phyloP scores from a whole-genome alignment of 2,888 invertebrate genomes.

The Chrysolina oricalcia region DNA sequence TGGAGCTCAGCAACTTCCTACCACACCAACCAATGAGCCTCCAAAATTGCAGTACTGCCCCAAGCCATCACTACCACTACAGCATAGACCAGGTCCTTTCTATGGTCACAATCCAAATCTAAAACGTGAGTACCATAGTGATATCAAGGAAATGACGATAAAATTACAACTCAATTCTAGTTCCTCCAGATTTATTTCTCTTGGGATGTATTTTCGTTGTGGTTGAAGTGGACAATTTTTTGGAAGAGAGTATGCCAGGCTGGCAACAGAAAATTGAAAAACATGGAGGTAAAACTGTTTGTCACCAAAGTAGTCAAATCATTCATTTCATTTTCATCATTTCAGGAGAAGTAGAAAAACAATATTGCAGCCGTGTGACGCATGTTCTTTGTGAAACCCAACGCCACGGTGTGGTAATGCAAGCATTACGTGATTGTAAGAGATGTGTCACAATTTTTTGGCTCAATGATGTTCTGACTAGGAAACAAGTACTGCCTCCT shows the following conservation, averaged over 20 bases:
- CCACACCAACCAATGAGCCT: slow-evolving; percentile 67
- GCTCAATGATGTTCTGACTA: slow-evolving; percentile 92
- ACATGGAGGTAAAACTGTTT: slow-evolving; percentile 64
- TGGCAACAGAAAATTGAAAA: slow-evolving; percentile 70
- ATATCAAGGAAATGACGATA: slow-evolving; percentile 1
- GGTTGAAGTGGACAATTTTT: slow-evolving; percentile 67
- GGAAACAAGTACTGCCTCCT: slow-evolving; percentile 91
- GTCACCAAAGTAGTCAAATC: not conserved
- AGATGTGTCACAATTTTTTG: slow-evolving; percentile 88
- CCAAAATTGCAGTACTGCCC: slow-evolving; percentile 72
- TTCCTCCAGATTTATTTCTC: slow-evolving; percentile 91
- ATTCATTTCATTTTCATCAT: slow-evolving; percentile 26
- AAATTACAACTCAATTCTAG: slow-evolving; percentile 56
- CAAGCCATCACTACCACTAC: slow-evolving; percentile 71
- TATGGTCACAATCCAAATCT: slow-evolving; percentile 95
- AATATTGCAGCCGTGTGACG: slow-evolving; percentile 90
- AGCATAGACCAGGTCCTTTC: slow-evolving; percentile 79
- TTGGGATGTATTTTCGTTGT: slow-evolving; percentile 93
- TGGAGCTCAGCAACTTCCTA: slow-evolving; percentile 70
- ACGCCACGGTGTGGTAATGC: slow-evolving; percentile 92
- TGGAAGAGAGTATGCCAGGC: slow-evolving; percentile 66
- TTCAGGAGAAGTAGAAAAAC: slow-evolving; percentile 87
- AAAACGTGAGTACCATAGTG: slow-evolving; percentile 72
- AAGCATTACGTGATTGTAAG: slow-evolving; percentile 81
- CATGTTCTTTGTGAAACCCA: slow-evolving; percentile 95